Conservation (phyloP, 2,888 invertebrate genomes). For the Oegoconia quadripuncta region DNA sequence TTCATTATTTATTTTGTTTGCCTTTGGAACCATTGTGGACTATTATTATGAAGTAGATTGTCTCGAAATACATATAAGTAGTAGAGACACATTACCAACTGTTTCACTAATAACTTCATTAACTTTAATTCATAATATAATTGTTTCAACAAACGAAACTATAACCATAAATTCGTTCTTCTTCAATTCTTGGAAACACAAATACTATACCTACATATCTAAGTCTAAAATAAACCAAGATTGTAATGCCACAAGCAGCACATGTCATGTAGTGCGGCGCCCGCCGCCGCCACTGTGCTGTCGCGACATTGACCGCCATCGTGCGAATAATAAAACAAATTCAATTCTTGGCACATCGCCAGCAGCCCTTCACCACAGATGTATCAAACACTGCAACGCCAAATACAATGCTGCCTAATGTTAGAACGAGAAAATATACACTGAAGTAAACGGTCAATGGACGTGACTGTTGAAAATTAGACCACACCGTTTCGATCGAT, state of each 20-base stretch:
- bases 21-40: constrained; percentile 4
- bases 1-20: too few species aligned
- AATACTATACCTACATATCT: too few species aligned
- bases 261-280: constrained; percentile 61
- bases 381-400: constrained; percentile 28
- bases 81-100: too few species aligned
- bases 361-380: constrained; percentile 69
- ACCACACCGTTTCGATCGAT: constrained; percentile 33
- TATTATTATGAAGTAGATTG: constrained; percentile 9
- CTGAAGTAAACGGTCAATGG: constrained; percentile 27
- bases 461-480: constrained; percentile 16
- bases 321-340: constrained; percentile 74
- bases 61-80: too few species aligned
- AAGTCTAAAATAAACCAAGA: constrained; percentile 42
- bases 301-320: constrained; percentile 77
- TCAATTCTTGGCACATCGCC: constrained; percentile 69
- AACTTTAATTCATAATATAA: too few species aligned
- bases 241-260: constrained; percentile 47
- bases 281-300: constrained; percentile 54
- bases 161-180: too few species aligned
- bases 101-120: too few species aligned
- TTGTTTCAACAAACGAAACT: too few species aligned
- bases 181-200: too few species aligned
- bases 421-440: not conserved
- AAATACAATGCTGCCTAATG: constrained; percentile 8